Conservation (phyloP, 2,888 invertebrate genomes). For the Pheosia tremula region DNA sequence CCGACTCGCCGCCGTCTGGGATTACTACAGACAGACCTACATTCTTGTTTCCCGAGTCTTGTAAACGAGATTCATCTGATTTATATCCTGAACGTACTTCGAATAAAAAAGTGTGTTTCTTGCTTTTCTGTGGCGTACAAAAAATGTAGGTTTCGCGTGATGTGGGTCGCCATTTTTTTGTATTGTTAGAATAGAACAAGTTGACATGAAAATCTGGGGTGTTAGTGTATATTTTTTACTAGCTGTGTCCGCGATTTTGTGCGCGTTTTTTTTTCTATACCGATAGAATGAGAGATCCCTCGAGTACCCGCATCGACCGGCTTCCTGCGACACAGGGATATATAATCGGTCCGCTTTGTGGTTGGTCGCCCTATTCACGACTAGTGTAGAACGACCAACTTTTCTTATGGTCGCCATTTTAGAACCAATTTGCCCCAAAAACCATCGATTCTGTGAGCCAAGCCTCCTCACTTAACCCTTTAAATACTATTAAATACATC, state of each 20-base stretch:
- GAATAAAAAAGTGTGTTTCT: neutral
- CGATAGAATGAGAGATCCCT: too few species aligned
- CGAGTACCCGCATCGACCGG: too few species aligned
- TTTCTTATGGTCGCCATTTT: too few species aligned
- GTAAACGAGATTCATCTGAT: constrained; percentile 2
- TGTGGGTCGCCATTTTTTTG: constrained; percentile 1
- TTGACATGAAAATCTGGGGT: neutral
- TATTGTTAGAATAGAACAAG: neutral
- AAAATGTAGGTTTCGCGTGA: neutral
- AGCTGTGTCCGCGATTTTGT: neutral
- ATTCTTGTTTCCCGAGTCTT: neutral
- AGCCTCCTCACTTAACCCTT: too few species aligned
- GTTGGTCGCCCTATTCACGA: too few species aligned
- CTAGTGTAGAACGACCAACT: too few species aligned
- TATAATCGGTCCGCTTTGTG: too few species aligned
- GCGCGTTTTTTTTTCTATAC: too few species aligned
- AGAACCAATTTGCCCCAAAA: too few species aligned
- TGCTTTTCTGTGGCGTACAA: neutral
- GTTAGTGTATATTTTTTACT: neutral
- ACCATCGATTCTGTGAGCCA: too few species aligned
- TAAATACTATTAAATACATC: too few species aligned
- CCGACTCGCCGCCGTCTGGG: neutral
- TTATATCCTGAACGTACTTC: constrained; percentile 1
- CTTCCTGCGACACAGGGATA: too few species aligned
- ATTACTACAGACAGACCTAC: constrained; percentile 1